Conservation (phyloP, 1,140 invertebrate species). For the Proctacanthus coquilletti region DNA sequence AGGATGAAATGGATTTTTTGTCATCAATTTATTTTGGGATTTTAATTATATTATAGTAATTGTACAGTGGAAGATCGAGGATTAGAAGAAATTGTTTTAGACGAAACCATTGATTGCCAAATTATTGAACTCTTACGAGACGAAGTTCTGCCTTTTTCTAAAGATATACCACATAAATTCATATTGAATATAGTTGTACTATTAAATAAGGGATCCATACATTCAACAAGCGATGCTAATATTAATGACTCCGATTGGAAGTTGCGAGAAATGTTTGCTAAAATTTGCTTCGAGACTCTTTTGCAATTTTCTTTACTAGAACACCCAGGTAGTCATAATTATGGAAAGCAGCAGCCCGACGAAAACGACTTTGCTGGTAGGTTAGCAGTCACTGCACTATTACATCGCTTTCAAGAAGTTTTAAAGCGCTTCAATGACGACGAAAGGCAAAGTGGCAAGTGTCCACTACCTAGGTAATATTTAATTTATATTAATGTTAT, state of each 20-base stretch:
- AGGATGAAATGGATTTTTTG: constrained; percentile 7
- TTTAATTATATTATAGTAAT: constrained; percentile 12
- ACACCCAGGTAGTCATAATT: constrained; percentile 33
- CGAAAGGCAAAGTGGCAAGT: constrained; percentile 76
- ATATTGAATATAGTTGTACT: constrained; percentile 75
- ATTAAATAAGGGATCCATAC: constrained; percentile 85
- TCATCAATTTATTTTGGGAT: constrained; percentile 5
- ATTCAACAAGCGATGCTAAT: constrained; percentile 59
- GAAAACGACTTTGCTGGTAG: constrained; percentile 56
- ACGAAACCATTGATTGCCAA: constrained; percentile 75
- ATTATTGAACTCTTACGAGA: constrained; percentile 71
- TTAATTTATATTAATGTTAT: too few species aligned
- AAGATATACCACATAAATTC: constrained; percentile 68
- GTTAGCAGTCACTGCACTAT: constrained; percentile 75
- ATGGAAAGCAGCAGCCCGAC: constrained; percentile 29
- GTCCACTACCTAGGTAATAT: constrained; percentile 79
- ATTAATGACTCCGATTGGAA: constrained; percentile 66
- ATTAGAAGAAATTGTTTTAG: constrained; percentile 65
- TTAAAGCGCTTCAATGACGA: constrained; percentile 73
- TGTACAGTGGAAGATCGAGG: constrained; percentile 45
- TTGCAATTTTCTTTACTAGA: constrained; percentile 80
- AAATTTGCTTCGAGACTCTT: constrained; percentile 90
- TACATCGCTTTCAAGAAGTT: constrained; percentile 88
- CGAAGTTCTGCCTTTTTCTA: constrained; percentile 70
- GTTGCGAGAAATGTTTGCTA: constrained; percentile 85